A percentile compares a stretch with the other conserved stretches of the same genome.
Conservation (phyloP, 2,113 vertebrate species). For the Junco hyemalis region DNA sequence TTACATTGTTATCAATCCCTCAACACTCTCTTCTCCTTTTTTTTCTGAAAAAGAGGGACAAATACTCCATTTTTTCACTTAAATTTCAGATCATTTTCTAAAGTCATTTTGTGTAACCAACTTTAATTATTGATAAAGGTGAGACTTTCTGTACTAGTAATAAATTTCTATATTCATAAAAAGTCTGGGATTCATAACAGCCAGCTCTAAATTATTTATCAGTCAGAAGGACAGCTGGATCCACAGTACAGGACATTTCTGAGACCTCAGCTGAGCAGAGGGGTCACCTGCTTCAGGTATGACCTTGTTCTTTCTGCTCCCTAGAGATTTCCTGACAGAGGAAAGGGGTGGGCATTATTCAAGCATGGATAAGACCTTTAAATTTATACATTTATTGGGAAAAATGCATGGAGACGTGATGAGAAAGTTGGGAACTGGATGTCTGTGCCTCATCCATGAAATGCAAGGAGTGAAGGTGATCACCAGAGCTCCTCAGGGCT, state of each 20-base stretch:
- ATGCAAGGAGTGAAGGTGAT: neutral
- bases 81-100: constrained; percentile 14
- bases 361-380: neutral
- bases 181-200: neutral
- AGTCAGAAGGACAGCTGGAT: neutral
- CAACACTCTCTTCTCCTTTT: neutral
- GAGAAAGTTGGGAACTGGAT: neutral
- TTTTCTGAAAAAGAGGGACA: neutral
- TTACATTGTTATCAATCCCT: neutral
- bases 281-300: neutral
- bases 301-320: neutral
- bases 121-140: constrained; percentile 58
- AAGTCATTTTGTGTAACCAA: constrained; percentile 34
- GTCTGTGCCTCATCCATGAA: neutral
- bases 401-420: neutral
- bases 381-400: neutral
- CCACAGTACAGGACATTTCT: neutral
- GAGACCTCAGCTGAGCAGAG: neutral
- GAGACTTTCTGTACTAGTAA: constrained; percentile 41
- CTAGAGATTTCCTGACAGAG: neutral
- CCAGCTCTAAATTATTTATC: constrained; percentile 38
- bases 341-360: neutral
- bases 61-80: constrained; percentile 9
- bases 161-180: constrained; percentile 36
- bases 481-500: neutral